Percentiles rank a stretch among this genome's conserved stretches.
phyloP scores from a whole-genome alignment of 2,888 invertebrate genomes.

The Drosophila putrida region DNA sequence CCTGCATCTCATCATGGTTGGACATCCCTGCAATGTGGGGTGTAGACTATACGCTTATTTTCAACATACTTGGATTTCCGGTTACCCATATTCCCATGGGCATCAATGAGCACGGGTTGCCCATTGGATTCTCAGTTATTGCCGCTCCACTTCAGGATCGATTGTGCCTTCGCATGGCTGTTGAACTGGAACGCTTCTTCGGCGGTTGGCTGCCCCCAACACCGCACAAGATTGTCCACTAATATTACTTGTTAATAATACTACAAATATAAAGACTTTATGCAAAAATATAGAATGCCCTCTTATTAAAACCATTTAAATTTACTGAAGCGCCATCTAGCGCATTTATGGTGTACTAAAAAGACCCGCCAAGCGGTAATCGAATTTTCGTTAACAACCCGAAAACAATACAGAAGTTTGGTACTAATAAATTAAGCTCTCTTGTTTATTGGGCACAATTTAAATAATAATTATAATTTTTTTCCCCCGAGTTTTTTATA shows the following conservation, averaged over 20 bases:
- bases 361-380: not conserved
- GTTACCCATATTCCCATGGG: slow-evolving; percentile 91
- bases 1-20: slow-evolving; percentile 89
- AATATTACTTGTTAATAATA: not conserved
- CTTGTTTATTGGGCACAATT: not conserved
- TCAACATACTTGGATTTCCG: slow-evolving; percentile 90
- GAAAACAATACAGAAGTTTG: not conserved
- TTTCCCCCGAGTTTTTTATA: not conserved
- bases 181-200: slow-evolving; percentile 91
- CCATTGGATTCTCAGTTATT: slow-evolving; percentile 92
- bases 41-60: slow-evolving; percentile 74
- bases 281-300: not conserved
- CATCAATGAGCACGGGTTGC: slow-evolving; percentile 88
- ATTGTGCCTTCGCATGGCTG: slow-evolving; percentile 92
- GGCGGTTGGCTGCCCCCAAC: slow-evolving; percentile 92
- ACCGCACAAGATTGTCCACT: slow-evolving; percentile 17
- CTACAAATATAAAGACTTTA: not conserved
- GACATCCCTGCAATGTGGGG: slow-evolving; percentile 79
- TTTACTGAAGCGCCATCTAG: slow-evolving; percentile 27
- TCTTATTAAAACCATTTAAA: not conserved
- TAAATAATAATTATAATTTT: not conserved
- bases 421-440: not conserved
- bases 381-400: not conserved
- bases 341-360: slow-evolving; percentile 7
- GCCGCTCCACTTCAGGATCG: slow-evolving; percentile 92